Conservation (phyloP, 2,113 vertebrate species). For the Apteryx mantelli region DNA sequence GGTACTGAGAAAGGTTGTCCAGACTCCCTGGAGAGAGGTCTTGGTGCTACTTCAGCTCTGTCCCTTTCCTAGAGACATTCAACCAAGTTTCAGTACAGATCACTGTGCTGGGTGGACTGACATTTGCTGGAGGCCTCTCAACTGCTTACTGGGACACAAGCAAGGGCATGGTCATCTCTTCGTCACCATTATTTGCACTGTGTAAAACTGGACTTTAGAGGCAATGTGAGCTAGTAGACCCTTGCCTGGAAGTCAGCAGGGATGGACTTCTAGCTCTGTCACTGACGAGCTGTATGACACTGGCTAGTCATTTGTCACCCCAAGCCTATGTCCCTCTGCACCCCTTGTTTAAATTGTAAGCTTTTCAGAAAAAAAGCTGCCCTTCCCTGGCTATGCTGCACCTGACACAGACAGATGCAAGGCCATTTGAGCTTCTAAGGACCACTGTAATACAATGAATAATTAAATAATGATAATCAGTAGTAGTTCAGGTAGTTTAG, state of each 20-base stretch:
- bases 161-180: not conserved
- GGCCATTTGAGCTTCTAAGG: not conserved
- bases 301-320: not conserved
- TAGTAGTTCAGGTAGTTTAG: not conserved
- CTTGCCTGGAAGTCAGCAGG: too few relatives aligned
- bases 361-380: not conserved
- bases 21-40: not conserved
- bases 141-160: not conserved
- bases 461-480: not conserved
- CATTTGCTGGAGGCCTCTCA: not conserved
- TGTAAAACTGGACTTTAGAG: not conserved
- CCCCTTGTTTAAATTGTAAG: not conserved
- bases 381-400: too few relatives aligned
- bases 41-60: not conserved
- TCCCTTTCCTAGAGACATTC: not conserved
- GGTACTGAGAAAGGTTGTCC: not conserved
- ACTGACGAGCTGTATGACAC: not conserved
- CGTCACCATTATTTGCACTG: not conserved
- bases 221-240: too few relatives aligned
- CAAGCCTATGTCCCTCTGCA: not conserved
- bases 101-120: not conserved
- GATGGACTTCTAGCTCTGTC: too few relatives aligned
- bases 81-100: not conserved
- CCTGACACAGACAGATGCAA: not conserved
- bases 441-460: not conserved